Conservation (phyloP, 2,888 invertebrate species). For the Agriotes lineatus region DNA sequence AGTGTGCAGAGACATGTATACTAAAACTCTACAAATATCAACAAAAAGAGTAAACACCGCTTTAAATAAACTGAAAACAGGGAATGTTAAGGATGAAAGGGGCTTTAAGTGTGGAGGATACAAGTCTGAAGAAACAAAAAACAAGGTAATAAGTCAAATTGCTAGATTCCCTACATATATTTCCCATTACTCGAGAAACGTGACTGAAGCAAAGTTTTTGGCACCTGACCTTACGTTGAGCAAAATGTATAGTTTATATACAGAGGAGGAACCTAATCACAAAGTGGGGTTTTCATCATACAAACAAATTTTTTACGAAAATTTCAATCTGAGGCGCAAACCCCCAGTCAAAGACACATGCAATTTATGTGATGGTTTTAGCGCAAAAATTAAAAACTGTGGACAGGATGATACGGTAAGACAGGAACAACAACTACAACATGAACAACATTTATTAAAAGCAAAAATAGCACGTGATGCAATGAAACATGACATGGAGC, state of each 20-base stretch:
- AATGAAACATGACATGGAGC: not conserved
- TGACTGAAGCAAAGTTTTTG: slow-evolving; percentile 16
- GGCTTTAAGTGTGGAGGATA: not conserved
- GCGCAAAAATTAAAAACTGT: not conserved
- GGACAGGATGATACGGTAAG: not conserved
- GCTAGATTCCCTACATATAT: slow-evolving; percentile 19
- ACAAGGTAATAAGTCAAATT: slow-evolving; percentile 15
- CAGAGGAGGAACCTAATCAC: slow-evolving; percentile 5
- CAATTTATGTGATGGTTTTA: not conserved
- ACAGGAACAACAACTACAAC: slow-evolving; percentile 7
- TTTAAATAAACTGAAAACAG: too few species aligned
- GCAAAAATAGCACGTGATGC: not conserved
- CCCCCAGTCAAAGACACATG: slow-evolving; percentile 40
- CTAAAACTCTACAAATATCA: too few species aligned
- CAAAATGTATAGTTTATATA: slow-evolving; percentile 22
- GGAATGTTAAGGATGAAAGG: too few species aligned
- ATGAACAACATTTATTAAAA: not conserved
- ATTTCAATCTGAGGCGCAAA: slow-evolving; percentile 30
- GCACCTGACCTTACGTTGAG: slow-evolving; percentile 17
- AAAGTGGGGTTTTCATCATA: slow-evolving; percentile 18
- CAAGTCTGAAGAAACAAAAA: slow-evolving; percentile 4
- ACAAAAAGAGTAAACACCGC: too few species aligned
- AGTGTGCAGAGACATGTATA: too few species aligned
- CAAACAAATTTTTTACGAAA: slow-evolving; percentile 13
- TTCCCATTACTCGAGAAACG: slow-evolving; percentile 20